Percentiles rank a stretch among this genome's conserved stretches.
phyloP scores from a whole-genome alignment of 2,797 vertebrate species.

The Brotula barbata region DNA sequence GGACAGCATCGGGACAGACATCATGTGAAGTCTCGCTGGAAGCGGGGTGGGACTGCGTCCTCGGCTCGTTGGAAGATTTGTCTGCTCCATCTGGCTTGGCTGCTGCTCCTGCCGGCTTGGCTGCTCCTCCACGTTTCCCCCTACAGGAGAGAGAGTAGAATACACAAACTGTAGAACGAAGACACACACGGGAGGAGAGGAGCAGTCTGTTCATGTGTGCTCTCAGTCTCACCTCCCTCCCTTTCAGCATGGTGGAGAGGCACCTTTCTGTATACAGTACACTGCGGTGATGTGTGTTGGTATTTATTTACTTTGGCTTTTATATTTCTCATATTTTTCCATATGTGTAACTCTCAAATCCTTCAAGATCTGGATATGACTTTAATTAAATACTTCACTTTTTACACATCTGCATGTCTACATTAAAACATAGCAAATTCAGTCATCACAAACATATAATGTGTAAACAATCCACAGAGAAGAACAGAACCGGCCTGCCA shows the following conservation, averaged over 20 bases:
- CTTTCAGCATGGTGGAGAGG: too few species aligned
- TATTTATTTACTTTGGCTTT: too few species aligned
- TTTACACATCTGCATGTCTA: conserved; percentile 1
- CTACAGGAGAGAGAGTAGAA: conserved; percentile 61
- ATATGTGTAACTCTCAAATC: neutral
- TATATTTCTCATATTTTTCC: neutral
- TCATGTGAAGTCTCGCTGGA: conserved; percentile 39
- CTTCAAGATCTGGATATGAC: neutral
- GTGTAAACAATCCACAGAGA: conserved; percentile 8
- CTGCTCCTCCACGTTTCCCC: conserved; percentile 64
- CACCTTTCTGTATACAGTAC: too few species aligned
- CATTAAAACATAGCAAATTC: neutral
- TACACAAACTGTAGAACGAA: neutral
- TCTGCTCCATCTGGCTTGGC: conserved; percentile 20
- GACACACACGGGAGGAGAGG: neutral
- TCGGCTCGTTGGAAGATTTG: conserved; percentile 6
- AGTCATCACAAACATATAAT: too few species aligned
- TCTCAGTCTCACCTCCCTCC: neutral
- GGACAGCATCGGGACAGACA: conserved; percentile 21
- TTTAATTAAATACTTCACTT: neutral
- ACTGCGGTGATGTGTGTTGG: too few species aligned
- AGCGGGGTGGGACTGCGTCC: conserved; percentile 20
- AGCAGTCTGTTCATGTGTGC: neutral
- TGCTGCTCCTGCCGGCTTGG: conserved; percentile 45
- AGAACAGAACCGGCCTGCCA: conserved; percentile 3